phyloP scores from a whole-genome alignment of 2,113 vertebrate species.

The Choloepus hoffmanni region DNA sequence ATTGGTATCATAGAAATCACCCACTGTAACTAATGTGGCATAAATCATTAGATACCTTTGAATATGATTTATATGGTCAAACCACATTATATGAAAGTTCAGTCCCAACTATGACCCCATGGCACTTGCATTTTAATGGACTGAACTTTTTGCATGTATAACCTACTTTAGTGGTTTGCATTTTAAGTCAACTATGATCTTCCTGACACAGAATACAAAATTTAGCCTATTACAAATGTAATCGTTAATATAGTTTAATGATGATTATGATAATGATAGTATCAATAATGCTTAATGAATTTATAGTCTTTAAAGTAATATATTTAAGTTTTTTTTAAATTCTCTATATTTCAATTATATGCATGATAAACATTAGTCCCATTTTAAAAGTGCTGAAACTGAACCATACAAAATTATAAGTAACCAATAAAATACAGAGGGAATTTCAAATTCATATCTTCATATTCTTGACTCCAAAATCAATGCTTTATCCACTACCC shows the following conservation, averaged over 20 bases:
- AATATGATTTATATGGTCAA: not conserved
- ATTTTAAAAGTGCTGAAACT: not conserved
- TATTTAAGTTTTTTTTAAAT: not conserved
- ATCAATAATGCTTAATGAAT: not conserved
- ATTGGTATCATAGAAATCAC: not conserved
- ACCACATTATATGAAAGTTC: not conserved
- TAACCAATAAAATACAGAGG: conserved; percentile 17
- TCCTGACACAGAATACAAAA: not conserved
- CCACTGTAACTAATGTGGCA: not conserved
- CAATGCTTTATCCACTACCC: not conserved
- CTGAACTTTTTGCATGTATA: not conserved
- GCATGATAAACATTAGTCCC: not conserved
- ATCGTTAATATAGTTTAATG: not conserved
- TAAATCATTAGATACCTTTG: not conserved
- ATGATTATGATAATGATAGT: not conserved
- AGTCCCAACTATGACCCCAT: not conserved
- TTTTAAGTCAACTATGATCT: conserved; percentile 25
- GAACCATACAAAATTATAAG: not conserved
- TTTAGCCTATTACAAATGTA: not conserved
- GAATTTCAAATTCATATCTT: conserved; percentile 16
- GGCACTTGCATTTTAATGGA: not conserved
- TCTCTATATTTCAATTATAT: not conserved
- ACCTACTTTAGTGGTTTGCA: not conserved
- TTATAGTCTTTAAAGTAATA: not conserved
- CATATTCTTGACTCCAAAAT: not conserved